phyloP scores from a whole-genome alignment of 2,113 vertebrate genomes.

The Eulacestoma nigropectus region DNA sequence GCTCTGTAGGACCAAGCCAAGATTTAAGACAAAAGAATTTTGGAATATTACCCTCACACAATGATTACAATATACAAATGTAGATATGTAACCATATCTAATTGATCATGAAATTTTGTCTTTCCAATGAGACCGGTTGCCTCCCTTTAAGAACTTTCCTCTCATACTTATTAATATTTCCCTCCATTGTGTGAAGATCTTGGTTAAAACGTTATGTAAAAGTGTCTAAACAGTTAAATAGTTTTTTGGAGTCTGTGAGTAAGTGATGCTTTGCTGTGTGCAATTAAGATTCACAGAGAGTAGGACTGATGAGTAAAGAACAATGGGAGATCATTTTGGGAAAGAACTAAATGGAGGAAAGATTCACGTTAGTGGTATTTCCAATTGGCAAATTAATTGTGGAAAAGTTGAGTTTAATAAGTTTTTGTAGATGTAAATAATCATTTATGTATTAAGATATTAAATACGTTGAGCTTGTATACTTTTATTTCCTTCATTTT shows the following conservation, averaged over 20 bases:
- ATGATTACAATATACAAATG: neutral
- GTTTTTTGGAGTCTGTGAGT: neutral
- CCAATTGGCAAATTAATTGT: neutral
- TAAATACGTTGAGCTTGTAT: neutral
- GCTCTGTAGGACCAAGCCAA: neutral
- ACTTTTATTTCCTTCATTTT: neutral
- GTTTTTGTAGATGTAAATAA: neutral
- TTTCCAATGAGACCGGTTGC: neutral
- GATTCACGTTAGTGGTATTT: neutral
- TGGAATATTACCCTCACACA: neutral
- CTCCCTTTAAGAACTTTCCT: neutral
- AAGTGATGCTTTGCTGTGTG: neutral
- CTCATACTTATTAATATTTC: neutral
- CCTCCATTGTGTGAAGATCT: neutral
- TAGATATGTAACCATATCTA: neutral
- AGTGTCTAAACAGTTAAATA: neutral
- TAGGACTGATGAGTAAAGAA: neutral
- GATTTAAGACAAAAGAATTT: neutral
- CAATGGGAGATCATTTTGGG: neutral
- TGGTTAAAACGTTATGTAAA: neutral
- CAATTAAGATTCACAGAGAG: slow-evolving; percentile 1
- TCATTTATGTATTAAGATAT: neutral
- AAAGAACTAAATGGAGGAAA: neutral
- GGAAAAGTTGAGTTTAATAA: neutral
- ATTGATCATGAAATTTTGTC: neutral